phyloP scores from a whole-genome alignment of 2,113 vertebrate genomes.

The Atherinomorus stipes region DNA sequence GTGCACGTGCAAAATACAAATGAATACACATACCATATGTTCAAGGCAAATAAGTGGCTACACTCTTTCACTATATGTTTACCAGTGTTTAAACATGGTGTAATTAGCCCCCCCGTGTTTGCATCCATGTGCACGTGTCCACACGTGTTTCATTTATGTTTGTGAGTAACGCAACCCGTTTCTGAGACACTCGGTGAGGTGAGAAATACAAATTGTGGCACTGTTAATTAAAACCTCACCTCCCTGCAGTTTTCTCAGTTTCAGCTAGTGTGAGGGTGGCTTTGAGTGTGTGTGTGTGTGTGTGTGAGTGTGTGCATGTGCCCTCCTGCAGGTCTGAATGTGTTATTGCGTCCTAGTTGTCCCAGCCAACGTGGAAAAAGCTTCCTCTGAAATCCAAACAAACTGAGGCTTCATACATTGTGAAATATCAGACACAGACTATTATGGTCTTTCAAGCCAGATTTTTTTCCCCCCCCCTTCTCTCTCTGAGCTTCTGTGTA shows the following conservation, averaged over 20 bases:
- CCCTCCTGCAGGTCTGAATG: slow-evolving; percentile 4
- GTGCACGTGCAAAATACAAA: neutral
- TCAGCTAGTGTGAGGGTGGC: neutral
- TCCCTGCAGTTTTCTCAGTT: slow-evolving; percentile 8
- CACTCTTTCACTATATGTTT: neutral
- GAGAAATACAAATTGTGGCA: slow-evolving; percentile 31
- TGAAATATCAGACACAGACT: neutral
- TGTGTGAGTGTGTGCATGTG: neutral
- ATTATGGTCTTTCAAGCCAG: no score
- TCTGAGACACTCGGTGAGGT: slow-evolving; percentile 6
- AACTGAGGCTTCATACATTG: neutral
- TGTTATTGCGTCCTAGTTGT: slow-evolving; percentile 4
- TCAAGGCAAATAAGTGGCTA: slow-evolving; percentile 1
- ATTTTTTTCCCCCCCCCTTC: no score
- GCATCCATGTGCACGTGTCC: neutral
- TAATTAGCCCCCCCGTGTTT: neutral
- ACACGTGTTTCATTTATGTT: neutral
- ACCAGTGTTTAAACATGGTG: neutral
- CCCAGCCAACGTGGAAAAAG: neutral
- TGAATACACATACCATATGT: neutral
- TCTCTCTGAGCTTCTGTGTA: neutral
- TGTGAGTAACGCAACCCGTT: slow-evolving; percentile 4
- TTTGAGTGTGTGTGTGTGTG: neutral
- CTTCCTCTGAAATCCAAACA: neutral
- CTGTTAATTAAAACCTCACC: slow-evolving; percentile 34